A percentile compares a stretch with the other conserved stretches of the same genome.
These are phyloP conservation scores for Enteromius viviparus DNA, from an alignment of 2,797 vertebrate species.

Conservation along the genomic window DNA sequence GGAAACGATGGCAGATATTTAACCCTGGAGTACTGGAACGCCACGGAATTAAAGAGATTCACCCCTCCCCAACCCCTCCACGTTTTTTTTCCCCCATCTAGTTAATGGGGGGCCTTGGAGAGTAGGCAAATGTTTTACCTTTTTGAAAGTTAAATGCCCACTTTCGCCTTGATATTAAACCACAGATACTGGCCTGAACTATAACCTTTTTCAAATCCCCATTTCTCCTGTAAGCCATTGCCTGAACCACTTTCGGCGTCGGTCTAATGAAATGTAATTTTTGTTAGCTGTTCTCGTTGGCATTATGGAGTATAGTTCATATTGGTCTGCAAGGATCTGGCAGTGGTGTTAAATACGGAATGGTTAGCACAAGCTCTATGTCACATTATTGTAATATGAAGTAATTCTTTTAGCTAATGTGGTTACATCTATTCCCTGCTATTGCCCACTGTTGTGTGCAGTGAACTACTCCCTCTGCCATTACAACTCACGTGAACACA, in stretches of 20 bases:
- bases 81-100: conserved; percentile 49
- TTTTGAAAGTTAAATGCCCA: conserved; percentile 61
- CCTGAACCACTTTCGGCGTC: conserved; percentile 24
- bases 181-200: conserved; percentile 56
- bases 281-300: conserved; percentile 31
- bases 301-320: conserved; percentile 31
- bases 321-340: conserved; percentile 35
- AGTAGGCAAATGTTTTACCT: conserved; percentile 58
- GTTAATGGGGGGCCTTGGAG: conserved; percentile 61
- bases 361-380: conserved; percentile 42
- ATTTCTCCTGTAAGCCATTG: conserved; percentile 41
- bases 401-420: conserved; percentile 41
- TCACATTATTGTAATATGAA: conserved; percentile 48
- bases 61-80: conserved; percentile 42
- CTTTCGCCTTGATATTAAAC: conserved; percentile 55
- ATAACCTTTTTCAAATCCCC: conserved; percentile 48
- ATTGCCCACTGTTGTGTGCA: conserved; percentile 39
- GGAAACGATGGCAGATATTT: conserved; percentile 75
- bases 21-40: conserved; percentile 67
- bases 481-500: conserved; percentile 47
- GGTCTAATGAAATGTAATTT: conserved; percentile 45
- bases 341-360: conserved; percentile 42
- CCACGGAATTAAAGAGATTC: conserved; percentile 62
- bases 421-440: conserved; percentile 31
- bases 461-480: conserved; percentile 37